phyloP scores from a whole-genome alignment of 2,113 vertebrate species.

The Amphiprion percula region DNA sequence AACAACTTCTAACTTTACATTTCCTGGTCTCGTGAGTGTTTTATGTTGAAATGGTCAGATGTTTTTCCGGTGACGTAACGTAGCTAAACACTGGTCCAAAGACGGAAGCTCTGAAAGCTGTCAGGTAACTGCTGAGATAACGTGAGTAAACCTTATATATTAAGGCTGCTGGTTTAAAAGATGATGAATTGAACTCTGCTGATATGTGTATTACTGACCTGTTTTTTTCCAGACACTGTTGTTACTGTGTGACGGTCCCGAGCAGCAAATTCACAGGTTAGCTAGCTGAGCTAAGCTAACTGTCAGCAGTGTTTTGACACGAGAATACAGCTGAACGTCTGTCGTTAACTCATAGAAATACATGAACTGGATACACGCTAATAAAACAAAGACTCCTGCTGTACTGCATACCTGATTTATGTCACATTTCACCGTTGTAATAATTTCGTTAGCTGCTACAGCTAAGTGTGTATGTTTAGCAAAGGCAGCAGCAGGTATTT shows the following conservation, averaged over 20 bases:
- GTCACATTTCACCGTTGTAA: background rate
- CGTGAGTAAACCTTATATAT: background rate
- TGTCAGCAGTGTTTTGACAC: conserved; percentile 2
- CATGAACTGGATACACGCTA: background rate
- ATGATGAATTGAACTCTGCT: fast-evolving
- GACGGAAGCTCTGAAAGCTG: conserved; percentile 61
- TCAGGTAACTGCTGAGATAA: conserved; percentile 59
- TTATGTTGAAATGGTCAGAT: conserved; percentile 49
- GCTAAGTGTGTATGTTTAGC: too few relatives aligned
- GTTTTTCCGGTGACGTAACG: background rate
- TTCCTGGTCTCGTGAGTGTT: background rate
- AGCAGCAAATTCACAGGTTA: background rate
- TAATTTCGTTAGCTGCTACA: background rate
- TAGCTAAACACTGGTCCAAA: conserved; percentile 9
- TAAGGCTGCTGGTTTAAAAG: background rate
- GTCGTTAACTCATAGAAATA: fast-evolving
- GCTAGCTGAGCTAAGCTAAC: conserved; percentile 50
- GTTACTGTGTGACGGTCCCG: background rate
- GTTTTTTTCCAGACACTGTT: background rate
- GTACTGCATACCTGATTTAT: background rate
- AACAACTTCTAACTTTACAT: too few relatives aligned
- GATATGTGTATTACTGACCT: too few relatives aligned
- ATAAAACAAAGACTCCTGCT: background rate
- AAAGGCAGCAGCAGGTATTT: too few relatives aligned
- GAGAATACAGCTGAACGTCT: background rate